Percentiles rank a stretch among this genome's conserved stretches.
phyloP scores from a whole-genome alignment of 2,113 vertebrate species.

The Lonchura striata region DNA sequence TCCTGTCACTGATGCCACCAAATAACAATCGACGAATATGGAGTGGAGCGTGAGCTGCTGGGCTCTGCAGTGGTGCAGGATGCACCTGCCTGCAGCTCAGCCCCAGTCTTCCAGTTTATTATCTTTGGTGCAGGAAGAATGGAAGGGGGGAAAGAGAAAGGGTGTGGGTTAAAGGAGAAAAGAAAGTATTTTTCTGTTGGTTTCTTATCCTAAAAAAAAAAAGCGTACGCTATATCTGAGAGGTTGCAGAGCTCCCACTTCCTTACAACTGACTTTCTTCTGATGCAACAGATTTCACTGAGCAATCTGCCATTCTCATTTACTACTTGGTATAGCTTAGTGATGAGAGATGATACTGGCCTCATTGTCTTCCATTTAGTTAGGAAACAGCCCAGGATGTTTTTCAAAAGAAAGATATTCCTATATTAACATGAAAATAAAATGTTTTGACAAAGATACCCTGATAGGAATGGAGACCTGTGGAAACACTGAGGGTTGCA shows the following conservation, averaged over 20 bases:
- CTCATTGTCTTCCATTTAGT: neutral
- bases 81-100: neutral
- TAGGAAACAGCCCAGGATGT: neutral
- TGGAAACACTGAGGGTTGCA: neutral
- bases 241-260: neutral
- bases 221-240: accelerated
- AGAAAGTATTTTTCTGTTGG: neutral
- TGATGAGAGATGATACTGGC: neutral
- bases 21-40: accelerated
- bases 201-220: neutral
- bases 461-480: neutral
- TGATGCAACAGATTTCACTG: neutral
- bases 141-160: neutral
- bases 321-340: neutral
- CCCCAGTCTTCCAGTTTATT: neutral
- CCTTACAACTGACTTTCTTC: neutral
- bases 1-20: neutral
- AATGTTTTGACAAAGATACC: neutral
- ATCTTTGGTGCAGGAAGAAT: neutral
- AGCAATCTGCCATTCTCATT: neutral
- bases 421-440: neutral
- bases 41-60: accelerated
- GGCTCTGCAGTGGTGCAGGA: accelerated
- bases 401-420: neutral
- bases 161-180: neutral